Base-by-base conservation (phyloP, 1,140 invertebrate species). In the Anoplolepis gracilipes region DNA sequence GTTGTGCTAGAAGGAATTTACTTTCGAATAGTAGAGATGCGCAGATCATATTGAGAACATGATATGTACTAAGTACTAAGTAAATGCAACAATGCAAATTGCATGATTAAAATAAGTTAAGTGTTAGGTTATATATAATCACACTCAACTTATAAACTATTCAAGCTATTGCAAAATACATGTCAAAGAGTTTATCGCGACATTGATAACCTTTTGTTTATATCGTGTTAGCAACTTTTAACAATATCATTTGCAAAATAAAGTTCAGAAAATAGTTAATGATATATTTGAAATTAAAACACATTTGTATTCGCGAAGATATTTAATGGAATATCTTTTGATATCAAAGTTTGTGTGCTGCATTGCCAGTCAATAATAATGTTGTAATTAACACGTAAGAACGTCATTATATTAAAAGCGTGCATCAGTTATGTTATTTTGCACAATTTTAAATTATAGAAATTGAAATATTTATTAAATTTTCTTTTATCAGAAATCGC, bases 391-490 rank as follows among this genome's bases (percentile, higher is more conserved):
- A 30, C 10, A 19, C 8, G 33, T 19, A 69, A 81, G 49, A 81
- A 70, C 28, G 36, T n/a, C 30, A 67, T n/a, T 62, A 36, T 6
- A 30, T 79, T 70, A 70, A 22, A n/a, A n/a, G n/a, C 64, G 25
- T 49, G 64, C 19, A 57, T 81, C 49, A 59, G 25, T 70, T 70
- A 81, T 25, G 65, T 70, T 36, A 10, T 25, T 70, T 30, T 57
- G 49, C 55, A 36, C 65, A 72, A 57, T 81, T 64, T 22, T 33
- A 42, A 64, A 33, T 55, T 53, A 42, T 57, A 57, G 67, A 57
- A 42, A 81, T 70, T 70, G 25, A 57, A 70, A 81, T 79, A 59
- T 81, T 10, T 49, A 57, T 81, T 81, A 70, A 70, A 72, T 81
- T 81, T 59, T n/a, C n/a, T 57, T 36, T 25, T 57, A 22, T 33